Conservation (phyloP, 2,888 invertebrate species). For the Tanypteryx hageni region DNA sequence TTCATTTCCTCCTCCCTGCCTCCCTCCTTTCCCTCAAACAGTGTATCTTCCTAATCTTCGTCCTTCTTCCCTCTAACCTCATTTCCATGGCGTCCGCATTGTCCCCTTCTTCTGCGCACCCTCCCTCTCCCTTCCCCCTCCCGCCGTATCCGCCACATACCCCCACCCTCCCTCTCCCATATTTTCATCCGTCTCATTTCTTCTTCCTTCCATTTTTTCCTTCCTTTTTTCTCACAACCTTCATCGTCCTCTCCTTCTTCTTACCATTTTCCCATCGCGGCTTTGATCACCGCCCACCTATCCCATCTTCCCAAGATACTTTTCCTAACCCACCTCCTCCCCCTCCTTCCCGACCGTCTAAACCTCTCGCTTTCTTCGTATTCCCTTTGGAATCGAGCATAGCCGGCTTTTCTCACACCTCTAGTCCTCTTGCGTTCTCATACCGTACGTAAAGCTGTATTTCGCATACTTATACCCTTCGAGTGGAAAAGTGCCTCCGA, state of each 20-base stretch:
- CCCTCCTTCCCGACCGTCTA: background rate
- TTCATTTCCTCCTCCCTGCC: background rate
- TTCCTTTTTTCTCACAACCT: background rate
- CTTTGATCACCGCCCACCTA: conserved; percentile 41
- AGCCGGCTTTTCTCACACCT: background rate
- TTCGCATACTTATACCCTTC: conserved; percentile 3
- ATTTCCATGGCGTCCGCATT: conserved; percentile 59
- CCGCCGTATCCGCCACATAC: background rate
- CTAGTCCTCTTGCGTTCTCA: background rate
- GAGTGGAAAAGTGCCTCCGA: background rate
- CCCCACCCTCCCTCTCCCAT: background rate
- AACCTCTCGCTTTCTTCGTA: background rate
- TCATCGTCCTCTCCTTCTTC: background rate
- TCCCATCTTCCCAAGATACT: background rate
- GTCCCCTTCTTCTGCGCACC: conserved; percentile 16
- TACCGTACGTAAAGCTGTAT: background rate
- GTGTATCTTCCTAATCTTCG: conserved; percentile 64
- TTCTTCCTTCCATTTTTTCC: background rate
- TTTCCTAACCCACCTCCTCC: too few species aligned
- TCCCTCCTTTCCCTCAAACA: conserved; percentile 42
- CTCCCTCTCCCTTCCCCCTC: background rate
- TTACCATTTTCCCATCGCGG: background rate
- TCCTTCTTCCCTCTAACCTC: conserved; percentile 51
- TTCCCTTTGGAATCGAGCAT: background rate
- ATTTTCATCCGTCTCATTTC: background rate